Base-by-base conservation (phyloP, 2,888 invertebrate species). In the Hermaeophaga mercurialis region DNA sequence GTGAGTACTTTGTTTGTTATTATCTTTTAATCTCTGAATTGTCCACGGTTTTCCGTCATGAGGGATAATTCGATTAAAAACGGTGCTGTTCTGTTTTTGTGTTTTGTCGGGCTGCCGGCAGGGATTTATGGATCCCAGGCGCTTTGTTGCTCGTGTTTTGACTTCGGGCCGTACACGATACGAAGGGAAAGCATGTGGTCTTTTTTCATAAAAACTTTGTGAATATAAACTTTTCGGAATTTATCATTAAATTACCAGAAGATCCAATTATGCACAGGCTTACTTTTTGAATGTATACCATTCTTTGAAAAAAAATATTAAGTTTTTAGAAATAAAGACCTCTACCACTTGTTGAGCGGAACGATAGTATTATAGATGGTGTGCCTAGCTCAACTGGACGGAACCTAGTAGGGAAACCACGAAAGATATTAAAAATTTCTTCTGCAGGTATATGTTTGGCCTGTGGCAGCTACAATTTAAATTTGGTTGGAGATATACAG, bases 11-110 rank as follows among this genome's bases (percentile, higher is more conserved):
- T 52, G 60, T 60, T 57, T 55, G 57, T 54, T 52, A 52, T 57
- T 55, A 60, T 60, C 61, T 61, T 54, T 47, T 36, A 52, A 61
- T 61, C 61, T 54, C 39, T 12, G 45, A 61, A 59, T 59, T 56
- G 60, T 60, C 57, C 57, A 38, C 48, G 57, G 47, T 45, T 54
- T 60, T 58, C 57, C 57, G 58, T 46, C 52, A 48, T 53, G 61
- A 47, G 54, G 60, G 52, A 52, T 57, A 54, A 60, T 61, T 58
- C 48, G 54, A 61, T 61, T 61, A 61, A 46, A 54, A 55, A 54
- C 44, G 44, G 38, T 43, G 38, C 48, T 44, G 53, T 54, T 57
- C 53, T 57, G 48, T 43, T 43, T 44, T 52, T 22, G 22, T n/a
- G n/a, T 39, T 39, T 48, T 56, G 52, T 46, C 36, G 53, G 53